Conservation (phyloP, 2,113 vertebrate genomes). For the Marmota monax region DNA sequence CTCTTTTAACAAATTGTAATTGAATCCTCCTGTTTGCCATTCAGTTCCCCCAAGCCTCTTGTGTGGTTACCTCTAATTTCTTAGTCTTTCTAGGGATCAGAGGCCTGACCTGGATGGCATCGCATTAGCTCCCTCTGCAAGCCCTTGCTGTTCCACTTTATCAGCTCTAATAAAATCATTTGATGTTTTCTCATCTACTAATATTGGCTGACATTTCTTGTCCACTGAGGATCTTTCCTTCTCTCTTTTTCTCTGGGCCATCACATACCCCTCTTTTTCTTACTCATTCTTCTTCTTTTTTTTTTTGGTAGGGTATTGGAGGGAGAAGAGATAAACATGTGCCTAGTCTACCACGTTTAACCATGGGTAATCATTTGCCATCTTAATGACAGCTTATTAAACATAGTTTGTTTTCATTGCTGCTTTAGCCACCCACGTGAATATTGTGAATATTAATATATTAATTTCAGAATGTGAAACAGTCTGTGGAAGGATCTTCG, state of each 20-base stretch:
- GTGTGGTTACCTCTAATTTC: neutral
- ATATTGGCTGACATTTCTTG: neutral
- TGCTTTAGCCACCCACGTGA: neutral
- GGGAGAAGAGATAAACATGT: neutral
- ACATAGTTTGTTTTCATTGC: neutral
- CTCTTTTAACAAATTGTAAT: neutral
- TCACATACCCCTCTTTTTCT: neutral
- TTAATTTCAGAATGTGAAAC: neutral
- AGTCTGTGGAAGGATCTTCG: neutral
- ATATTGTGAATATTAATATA: neutral
- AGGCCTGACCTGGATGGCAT: neutral
- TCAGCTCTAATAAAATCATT: constrained; percentile 12
- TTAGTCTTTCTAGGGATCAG: neutral
- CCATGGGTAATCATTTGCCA: neutral
- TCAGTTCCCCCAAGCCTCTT: neutral
- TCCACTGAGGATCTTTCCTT: neutral
- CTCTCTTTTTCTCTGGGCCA: neutral
- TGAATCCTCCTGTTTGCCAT: neutral
- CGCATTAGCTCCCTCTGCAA: neutral
- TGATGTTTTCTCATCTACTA: constrained; percentile 3
- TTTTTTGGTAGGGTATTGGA: neutral
- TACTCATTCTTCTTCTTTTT: too few relatives aligned
- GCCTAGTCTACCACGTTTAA: neutral
- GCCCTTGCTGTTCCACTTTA: neutral
- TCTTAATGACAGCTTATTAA: neutral